These are phyloP conservation scores for Dicyrtoma fusca DNA, from an alignment of 2,888 invertebrate species.

Conservation along the genomic window DNA sequence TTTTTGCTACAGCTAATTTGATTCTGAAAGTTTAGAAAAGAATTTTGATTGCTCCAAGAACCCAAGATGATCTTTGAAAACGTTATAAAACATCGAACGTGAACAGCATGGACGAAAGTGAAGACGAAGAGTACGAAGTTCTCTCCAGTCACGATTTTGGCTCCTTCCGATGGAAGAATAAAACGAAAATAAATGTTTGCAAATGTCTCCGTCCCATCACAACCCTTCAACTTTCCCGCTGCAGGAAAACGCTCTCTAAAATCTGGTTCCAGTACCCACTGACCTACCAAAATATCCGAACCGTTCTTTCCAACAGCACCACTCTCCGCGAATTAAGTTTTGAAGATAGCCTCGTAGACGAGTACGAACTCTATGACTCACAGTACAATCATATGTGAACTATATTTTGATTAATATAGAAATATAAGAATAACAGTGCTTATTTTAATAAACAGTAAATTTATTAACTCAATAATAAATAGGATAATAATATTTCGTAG, in stretches of 20 bases:
- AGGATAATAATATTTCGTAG: too few relatives aligned
- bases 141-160: conserved; percentile 2
- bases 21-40: too few relatives aligned
- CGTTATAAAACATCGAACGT: too few relatives aligned
- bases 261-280: conserved; percentile 14
- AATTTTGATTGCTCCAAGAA: too few relatives aligned
- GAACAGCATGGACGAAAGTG: background rate
- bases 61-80: too few relatives aligned
- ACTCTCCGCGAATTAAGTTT: background rate
- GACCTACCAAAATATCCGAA: background rate
- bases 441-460: too few relatives aligned
- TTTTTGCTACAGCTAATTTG: too few relatives aligned
- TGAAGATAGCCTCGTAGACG: conserved; percentile 4
- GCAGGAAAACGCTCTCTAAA: background rate
- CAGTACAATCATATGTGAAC: too few relatives aligned
- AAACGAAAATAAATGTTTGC: background rate
- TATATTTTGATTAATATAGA: too few relatives aligned
- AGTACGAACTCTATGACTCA: background rate
- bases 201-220: background rate
- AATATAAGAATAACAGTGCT: too few relatives aligned
- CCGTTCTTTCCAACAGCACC: background rate
- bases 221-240: background rate
- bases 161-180: conserved; percentile 10
- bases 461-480: too few relatives aligned
- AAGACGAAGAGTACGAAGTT: conserved; percentile 18